Percentiles rank a stretch among this genome's conserved stretches.
phyloP scores from a whole-genome alignment of 2,113 vertebrate genomes.

The Mormyrus lacerda region DNA sequence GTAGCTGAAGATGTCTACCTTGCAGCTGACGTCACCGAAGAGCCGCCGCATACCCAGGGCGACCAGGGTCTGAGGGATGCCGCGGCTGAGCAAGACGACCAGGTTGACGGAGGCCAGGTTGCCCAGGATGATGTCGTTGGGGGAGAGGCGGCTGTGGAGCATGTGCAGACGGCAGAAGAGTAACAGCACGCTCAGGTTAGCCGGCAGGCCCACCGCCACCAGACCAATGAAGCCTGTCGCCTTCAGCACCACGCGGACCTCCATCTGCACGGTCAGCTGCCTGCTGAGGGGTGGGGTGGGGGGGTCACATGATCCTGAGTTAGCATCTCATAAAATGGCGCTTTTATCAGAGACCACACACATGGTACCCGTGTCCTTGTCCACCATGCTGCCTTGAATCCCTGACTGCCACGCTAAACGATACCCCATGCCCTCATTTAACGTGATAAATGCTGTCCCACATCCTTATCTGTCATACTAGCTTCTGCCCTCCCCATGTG shows the following conservation, averaged over 20 bases:
- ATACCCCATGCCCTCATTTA: background rate
- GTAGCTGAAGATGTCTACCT: conserved; percentile 35
- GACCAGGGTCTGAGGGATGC: conserved; percentile 31
- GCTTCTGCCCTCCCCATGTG: background rate
- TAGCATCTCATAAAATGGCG: background rate
- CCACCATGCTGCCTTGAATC: background rate
- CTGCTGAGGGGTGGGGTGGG: background rate
- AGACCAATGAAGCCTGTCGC: conserved; percentile 32
- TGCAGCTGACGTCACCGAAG: conserved; percentile 27
- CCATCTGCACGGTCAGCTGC: conserved; percentile 18
- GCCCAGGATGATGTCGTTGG: conserved; percentile 34
- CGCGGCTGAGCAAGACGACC: conserved; percentile 34
- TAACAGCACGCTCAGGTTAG: conserved; percentile 36
- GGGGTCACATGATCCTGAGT: background rate
- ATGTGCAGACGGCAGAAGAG: conserved; percentile 32
- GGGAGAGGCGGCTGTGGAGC: conserved; percentile 18
- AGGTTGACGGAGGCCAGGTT: conserved; percentile 37
- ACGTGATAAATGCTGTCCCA: background rate
- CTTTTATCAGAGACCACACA: background rate
- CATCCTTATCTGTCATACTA: background rate
- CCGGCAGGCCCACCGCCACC: conserved; percentile 40
- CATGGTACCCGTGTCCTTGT: background rate
- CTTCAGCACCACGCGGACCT: conserved; percentile 32
- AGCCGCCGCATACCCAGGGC: conserved; percentile 21
- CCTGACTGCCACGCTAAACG: background rate